Percentiles rank a stretch among this genome's conserved stretches.
phyloP scores from a whole-genome alignment of 2,888 invertebrate genomes.

The Eumerus sabulonum region DNA sequence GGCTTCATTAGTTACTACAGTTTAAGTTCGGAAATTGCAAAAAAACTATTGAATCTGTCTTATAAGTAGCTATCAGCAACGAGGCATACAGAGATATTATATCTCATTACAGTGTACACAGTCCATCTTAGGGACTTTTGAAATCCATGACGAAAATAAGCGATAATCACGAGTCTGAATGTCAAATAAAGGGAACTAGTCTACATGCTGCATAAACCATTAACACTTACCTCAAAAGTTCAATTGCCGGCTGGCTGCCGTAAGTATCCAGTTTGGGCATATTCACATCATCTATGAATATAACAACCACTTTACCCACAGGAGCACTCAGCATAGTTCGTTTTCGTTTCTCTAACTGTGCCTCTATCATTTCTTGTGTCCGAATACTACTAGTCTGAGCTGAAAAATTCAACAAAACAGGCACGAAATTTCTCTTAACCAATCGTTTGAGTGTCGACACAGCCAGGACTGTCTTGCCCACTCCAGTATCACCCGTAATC shows the following conservation, averaged over 20 bases:
- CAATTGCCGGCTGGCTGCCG: conserved; percentile 95
- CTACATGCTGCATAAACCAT: too few relatives aligned
- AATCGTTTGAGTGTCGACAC: conserved; percentile 86
- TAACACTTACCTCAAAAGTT: conserved; percentile 84
- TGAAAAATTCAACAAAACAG: conserved; percentile 91
- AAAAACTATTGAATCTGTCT: too few relatives aligned
- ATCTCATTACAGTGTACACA: too few relatives aligned
- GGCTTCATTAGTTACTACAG: too few relatives aligned
- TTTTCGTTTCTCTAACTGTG: conserved; percentile 90
- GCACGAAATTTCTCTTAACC: conserved; percentile 83
- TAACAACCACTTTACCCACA: conserved; percentile 88
- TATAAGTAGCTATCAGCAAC: too few relatives aligned
- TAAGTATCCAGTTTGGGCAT: conserved; percentile 93
- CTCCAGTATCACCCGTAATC: conserved; percentile 94
- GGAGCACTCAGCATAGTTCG: conserved; percentile 90
- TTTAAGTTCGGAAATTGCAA: too few relatives aligned
- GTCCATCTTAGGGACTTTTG: too few relatives aligned
- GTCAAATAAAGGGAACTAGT: too few relatives aligned
- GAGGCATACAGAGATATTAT: too few relatives aligned
- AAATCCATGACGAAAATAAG: too few relatives aligned
- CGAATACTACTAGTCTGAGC: conserved; percentile 93
- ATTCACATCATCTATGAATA: conserved; percentile 95
- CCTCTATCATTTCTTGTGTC: conserved; percentile 91
- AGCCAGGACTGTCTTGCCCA: conserved; percentile 93
- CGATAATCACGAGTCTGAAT: too few relatives aligned